These are phyloP conservation scores for Yponomeuta cagnagella DNA, from an alignment of 2,888 invertebrate genomes.

Conservation along the genomic window DNA sequence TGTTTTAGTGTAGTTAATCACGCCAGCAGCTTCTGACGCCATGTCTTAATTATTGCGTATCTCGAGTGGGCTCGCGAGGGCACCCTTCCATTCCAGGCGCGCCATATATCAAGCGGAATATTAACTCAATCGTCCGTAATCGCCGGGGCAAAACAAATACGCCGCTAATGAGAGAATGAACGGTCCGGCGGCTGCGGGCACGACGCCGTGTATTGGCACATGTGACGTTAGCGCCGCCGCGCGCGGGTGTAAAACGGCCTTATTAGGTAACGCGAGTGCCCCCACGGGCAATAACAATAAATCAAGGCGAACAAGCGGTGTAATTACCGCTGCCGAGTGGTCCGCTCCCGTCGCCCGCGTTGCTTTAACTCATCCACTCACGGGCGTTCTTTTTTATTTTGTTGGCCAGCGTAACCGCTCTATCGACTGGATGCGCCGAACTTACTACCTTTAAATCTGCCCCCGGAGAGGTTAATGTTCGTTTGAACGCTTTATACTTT, in stretches of 20 bases:
- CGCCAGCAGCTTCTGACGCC: slow-evolving; percentile 1
- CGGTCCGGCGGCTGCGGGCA: slow-evolving; percentile 33
- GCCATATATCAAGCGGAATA: slow-evolving; percentile 62
- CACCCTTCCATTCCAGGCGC: slow-evolving; percentile 51
- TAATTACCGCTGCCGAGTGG: slow-evolving; percentile 74
- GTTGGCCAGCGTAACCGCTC: slow-evolving; percentile 65
- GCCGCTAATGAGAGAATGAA: slow-evolving; percentile 70
- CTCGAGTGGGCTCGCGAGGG: slow-evolving; percentile 33
- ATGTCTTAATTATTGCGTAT: slow-evolving; percentile 15
- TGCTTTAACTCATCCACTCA: slow-evolving; percentile 71
- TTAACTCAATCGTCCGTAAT: slow-evolving; percentile 67
- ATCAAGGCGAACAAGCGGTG: slow-evolving; percentile 76
- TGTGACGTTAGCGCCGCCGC: slow-evolving; percentile 39
- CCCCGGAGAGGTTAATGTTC: slow-evolving; percentile 63
- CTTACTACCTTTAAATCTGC: slow-evolving; percentile 71
- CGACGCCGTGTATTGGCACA: slow-evolving; percentile 39
- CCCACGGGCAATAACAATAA: slow-evolving; percentile 77
- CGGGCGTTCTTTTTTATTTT: slow-evolving; percentile 68
- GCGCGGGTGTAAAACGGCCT: slow-evolving; percentile 71
- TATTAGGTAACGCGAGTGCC: slow-evolving; percentile 74
- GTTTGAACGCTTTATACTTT: slow-evolving; percentile 57
- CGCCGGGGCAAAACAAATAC: slow-evolving; percentile 63
- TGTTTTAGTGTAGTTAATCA: slow-evolving; percentile 4
- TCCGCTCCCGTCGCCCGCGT: slow-evolving; percentile 46
- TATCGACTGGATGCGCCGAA: slow-evolving; percentile 66